Evolutionary conservation across 2,113 vertebrate species (phyloP), one percentile per base, ranked within the genome.

Genomic region (Platichthys stellatus): DNA sequence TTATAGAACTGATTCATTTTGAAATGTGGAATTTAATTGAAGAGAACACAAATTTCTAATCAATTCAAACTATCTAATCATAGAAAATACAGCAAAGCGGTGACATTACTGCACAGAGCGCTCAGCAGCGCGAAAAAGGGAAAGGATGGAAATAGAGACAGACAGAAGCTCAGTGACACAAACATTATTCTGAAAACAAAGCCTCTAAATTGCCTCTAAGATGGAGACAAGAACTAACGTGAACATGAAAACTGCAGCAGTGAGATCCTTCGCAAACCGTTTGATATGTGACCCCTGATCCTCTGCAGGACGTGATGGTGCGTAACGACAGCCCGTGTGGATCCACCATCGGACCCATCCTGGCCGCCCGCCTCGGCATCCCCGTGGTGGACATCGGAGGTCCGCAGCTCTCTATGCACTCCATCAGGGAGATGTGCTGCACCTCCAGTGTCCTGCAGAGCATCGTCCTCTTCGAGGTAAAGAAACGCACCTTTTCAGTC

Each of bases 331-430:
- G 94, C 0, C 93, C 96, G 0, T 99, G 98, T 0, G 98, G 98
- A 9, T 92, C 93, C 77, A 99, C 98, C 69, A 99, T 99, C 0
- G 98, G 98, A 0, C 98, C 98, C 3, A 99, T 99, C 85, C 92
- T 99, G 82, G 94, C 98, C 1, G 94, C 97, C 40, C 95, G 95
- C 23, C 94, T 99, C 40, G 98, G 98, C 18, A 83, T 99, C 76
- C 96, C 95, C 0, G 97, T 98, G 15, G 86, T 96, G 84, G 98
- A 99, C 78, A 89, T 99, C 0, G 98, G 98, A 2, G 95, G 93
- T 20, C 97, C 98, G 0, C 97, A 99, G 79, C 95, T 99, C 71
- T 96, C 98, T 86, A 99, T 99, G 98, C 98, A 99, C 92, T 99
- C 98, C 63, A 97, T 99, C 92, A 94, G 97, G 21, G 98, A 99